Evolutionary conservation across 2,113 vertebrate species (phyloP).

Genomic region (Mormyrus lacerda): DNA sequence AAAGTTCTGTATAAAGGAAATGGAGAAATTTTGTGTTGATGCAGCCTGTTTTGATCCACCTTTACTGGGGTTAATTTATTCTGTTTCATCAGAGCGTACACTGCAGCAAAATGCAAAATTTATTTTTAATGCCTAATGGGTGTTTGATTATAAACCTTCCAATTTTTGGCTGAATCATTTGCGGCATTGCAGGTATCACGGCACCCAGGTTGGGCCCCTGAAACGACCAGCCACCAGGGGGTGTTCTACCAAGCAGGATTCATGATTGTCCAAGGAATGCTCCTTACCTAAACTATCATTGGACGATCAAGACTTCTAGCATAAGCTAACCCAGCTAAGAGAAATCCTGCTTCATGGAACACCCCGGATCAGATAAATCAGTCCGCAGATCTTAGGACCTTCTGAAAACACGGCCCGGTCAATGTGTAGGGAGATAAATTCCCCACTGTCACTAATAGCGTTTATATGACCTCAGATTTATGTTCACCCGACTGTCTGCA

Average conservation of each 20-base stretch:
- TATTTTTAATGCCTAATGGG: neutral
- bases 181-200: neutral
- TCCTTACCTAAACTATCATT: neutral
- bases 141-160: neutral
- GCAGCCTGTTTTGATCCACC: neutral
- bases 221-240: neutral
- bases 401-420: neutral
- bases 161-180: neutral
- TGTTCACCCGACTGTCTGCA: neutral
- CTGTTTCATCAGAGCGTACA: neutral
- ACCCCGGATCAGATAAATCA: neutral
- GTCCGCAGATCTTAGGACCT: neutral
- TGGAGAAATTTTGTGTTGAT: neutral
- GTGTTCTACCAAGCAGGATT: neutral
- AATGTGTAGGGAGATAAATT: neutral
- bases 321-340: neutral
- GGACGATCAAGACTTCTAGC: neutral
- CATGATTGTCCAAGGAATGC: neutral
- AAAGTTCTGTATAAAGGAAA: neutral
- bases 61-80: slow-evolving; percentile 1
- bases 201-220: neutral
- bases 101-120: neutral
- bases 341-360: neutral
- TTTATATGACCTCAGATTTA: neutral
- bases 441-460: neutral